Percentiles rank a stretch among this genome's conserved stretches.
Conservation (phyloP, 1,140 invertebrate genomes). For the Tetramorium simillimum region DNA sequence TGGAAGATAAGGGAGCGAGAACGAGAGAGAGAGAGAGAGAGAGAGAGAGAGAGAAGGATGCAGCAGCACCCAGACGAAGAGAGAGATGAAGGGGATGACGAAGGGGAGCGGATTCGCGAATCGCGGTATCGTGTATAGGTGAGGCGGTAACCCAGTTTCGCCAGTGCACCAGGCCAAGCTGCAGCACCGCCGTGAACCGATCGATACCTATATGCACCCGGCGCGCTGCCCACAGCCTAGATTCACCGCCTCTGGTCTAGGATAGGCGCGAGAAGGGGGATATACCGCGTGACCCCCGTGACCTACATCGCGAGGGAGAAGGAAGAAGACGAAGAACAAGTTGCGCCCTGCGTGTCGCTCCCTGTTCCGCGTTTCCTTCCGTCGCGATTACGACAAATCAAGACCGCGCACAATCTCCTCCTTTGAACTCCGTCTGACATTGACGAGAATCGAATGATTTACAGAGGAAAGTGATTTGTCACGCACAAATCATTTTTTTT, state of each 20-base stretch:
- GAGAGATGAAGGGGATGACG: conserved; percentile 22
- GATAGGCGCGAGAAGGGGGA: conserved; percentile 69
- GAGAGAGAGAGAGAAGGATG: neutral
- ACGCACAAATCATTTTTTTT: neutral
- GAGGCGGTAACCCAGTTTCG: conserved; percentile 82
- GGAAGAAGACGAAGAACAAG: neutral
- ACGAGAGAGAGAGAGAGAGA: neutral
- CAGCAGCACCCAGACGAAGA: neutral
- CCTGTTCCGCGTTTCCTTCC: neutral
- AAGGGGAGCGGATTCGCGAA: conserved; percentile 53
- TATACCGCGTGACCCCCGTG: conserved; percentile 47
- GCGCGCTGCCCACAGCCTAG: conserved; percentile 73
- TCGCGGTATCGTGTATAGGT: conserved; percentile 64
- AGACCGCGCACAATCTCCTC: neutral
- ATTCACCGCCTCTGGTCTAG: conserved; percentile 73
- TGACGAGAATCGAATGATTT: neutral
- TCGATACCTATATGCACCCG: conserved; percentile 69
- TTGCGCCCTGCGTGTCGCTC: neutral
- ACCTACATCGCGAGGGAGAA: conserved; percentile 61
- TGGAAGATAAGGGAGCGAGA: neutral
- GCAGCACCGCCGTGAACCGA: conserved; percentile 73
- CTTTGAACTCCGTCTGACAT: too few relatives aligned
- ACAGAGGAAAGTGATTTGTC: neutral
- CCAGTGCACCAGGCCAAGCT: conserved; percentile 78
- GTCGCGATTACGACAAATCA: neutral